Evolutionary conservation across 2,113 vertebrate species (phyloP).

Genomic region (Agapornis roseicollis): DNA sequence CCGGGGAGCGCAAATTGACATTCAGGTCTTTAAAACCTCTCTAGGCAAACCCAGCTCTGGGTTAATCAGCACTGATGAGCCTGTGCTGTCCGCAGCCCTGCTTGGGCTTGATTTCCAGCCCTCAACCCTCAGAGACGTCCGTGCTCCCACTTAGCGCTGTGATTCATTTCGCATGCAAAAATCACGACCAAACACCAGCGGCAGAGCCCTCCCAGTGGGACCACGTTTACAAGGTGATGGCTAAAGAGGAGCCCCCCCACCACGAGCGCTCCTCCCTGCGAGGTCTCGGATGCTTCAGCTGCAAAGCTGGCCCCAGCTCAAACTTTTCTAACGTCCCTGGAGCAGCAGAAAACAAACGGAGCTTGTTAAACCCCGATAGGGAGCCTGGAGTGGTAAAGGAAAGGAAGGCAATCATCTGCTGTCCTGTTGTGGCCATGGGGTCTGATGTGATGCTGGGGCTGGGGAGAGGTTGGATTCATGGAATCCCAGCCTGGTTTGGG

Average conservation of each 20-base stretch:
- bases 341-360: not conserved
- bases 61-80: conserved; percentile 40
- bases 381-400: not conserved
- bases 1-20: not conserved
- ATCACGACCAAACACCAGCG: not conserved
- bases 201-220: not conserved
- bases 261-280: not conserved
- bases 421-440: not conserved
- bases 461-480: not conserved
- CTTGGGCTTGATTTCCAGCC: not conserved
- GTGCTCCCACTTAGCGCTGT: not conserved
- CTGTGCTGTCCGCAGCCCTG: not conserved
- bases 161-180: not conserved
- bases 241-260: not conserved
- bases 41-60: not conserved
- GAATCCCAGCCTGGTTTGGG: not conserved
- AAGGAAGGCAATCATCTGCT: not conserved
- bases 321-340: not conserved
- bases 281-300: not conserved
- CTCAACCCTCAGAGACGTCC: not conserved
- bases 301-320: not conserved
- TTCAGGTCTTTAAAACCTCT: not conserved
- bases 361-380: not conserved
- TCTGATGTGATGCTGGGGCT: not conserved
- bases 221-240: fast-evolving